A percentile compares a stretch with the other conserved stretches of the same genome.
These are phyloP conservation scores for Falco cherrug DNA, from an alignment of 2,797 vertebrate species.

Conservation along the genomic window DNA sequence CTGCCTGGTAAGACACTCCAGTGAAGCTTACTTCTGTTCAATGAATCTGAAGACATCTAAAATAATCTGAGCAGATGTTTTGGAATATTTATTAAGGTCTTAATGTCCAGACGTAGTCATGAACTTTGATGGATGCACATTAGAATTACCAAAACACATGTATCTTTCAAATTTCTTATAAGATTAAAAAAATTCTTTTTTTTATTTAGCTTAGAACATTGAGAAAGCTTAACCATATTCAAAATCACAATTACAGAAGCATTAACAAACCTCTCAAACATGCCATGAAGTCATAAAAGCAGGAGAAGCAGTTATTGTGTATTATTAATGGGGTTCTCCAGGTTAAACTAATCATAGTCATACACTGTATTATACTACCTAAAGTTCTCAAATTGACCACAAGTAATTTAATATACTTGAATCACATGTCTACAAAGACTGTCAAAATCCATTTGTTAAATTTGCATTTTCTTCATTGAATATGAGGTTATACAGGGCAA, in stretches of 20 bases:
- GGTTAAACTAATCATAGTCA: conserved; percentile 68
- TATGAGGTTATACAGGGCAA: not conserved
- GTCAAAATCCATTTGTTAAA: conserved; percentile 37
- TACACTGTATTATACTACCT: conserved; percentile 17
- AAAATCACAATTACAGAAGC: conserved; percentile 25
- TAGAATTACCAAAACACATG: not conserved
- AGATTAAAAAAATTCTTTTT: not conserved
- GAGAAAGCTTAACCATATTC: not conserved
- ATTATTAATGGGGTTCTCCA: conserved; percentile 38
- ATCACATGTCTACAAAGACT: conserved; percentile 3
- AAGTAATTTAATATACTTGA: conserved; percentile 47
- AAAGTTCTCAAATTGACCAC: conserved; percentile 56
- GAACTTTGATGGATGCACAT: not conserved
- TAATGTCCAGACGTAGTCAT: not conserved
- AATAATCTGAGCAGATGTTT: not conserved
- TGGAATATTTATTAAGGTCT: not conserved
- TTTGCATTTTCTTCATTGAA: conserved; percentile 40
- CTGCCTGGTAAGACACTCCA: not conserved
- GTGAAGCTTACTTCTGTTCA: not conserved
- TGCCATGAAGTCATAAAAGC: conserved; percentile 9
- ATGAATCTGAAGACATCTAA: not conserved
- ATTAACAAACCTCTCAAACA: conserved; percentile 2
- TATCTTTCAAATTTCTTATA: not conserved
- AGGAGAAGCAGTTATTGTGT: not conserved
- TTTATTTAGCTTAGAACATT: not conserved